phyloP scores from a whole-genome alignment of 1,140 invertebrate genomes.

The Pectinophora gossypiella region DNA sequence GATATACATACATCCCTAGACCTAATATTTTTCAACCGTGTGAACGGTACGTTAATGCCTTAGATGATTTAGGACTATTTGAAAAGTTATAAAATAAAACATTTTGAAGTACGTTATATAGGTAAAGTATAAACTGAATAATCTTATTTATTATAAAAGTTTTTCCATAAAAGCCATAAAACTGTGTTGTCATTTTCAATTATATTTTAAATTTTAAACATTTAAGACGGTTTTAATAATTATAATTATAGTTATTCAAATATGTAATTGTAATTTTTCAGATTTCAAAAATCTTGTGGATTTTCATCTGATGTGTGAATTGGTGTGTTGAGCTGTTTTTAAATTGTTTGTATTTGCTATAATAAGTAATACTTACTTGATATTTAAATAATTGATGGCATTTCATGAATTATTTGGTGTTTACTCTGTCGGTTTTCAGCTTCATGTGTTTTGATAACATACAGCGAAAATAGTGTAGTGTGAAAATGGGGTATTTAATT shows the following conservation, averaged over 20 bases:
- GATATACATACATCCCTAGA: background rate
- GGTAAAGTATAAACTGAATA: conserved; percentile 8
- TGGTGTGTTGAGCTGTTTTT: background rate
- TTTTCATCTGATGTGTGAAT: background rate
- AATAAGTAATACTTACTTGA: background rate
- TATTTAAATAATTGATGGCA: background rate
- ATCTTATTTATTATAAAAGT: background rate
- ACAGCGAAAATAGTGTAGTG: too few species aligned
- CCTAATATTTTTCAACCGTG: conserved; percentile 24
- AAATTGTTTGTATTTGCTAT: background rate
- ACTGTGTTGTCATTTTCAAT: background rate
- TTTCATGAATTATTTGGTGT: background rate
- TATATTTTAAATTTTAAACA: background rate
- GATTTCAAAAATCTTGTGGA: background rate
- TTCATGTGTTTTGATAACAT: too few species aligned
- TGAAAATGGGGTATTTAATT: too few species aligned
- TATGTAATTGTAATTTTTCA: background rate
- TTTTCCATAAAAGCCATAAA: background rate
- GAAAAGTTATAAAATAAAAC: too few species aligned
- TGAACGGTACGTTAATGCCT: conserved; percentile 44
- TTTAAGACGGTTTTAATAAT: background rate
- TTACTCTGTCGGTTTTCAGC: background rate
- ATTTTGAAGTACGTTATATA: too few species aligned
- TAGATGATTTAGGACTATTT: conserved; percentile 44
- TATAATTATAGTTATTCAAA: background rate